Conservation (phyloP, 2,797 vertebrate species). For the Chelmon rostratus region DNA sequence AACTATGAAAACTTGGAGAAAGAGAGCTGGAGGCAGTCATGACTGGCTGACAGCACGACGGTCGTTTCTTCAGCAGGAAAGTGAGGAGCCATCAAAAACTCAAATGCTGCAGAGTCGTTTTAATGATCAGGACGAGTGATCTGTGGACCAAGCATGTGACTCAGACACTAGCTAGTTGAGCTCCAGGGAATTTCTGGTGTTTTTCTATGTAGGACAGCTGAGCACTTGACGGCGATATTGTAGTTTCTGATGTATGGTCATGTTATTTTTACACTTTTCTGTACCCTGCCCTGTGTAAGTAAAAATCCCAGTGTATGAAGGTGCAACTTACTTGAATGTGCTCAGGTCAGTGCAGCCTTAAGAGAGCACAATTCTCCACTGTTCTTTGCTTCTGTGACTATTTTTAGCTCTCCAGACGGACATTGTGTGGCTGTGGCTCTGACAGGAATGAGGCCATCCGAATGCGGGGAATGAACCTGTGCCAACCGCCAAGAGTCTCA, state of each 20-base stretch:
- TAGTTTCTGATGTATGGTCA: slow-evolving; percentile 18
- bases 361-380: slow-evolving; percentile 54
- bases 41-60: slow-evolving; percentile 35
- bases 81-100: slow-evolving; percentile 36
- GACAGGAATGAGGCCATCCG: slow-evolving; percentile 76
- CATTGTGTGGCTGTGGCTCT: slow-evolving; percentile 64
- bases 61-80: slow-evolving; percentile 32
- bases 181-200: slow-evolving; percentile 25
- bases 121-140: slow-evolving; percentile 37
- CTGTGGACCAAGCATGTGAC: slow-evolving; percentile 17
- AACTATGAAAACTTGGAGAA: slow-evolving; percentile 40
- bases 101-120: slow-evolving; percentile 25
- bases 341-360: slow-evolving; percentile 61
- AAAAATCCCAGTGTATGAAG: slow-evolving; percentile 24
- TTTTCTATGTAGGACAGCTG: slow-evolving; percentile 29
- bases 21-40: slow-evolving; percentile 46
- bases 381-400: slow-evolving; percentile 63
- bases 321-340: slow-evolving; percentile 23
- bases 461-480: slow-evolving; percentile 64
- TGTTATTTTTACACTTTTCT: slow-evolving; percentile 20
- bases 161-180: slow-evolving; percentile 29
- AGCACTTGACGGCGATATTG: background rate
- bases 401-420: slow-evolving; percentile 74
- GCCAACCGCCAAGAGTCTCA: slow-evolving; percentile 61
- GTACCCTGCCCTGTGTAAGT: background rate